Base-by-base conservation (phyloP, 35 echinoderm and acorn worm species). In the Patiria miniata region DNA sequence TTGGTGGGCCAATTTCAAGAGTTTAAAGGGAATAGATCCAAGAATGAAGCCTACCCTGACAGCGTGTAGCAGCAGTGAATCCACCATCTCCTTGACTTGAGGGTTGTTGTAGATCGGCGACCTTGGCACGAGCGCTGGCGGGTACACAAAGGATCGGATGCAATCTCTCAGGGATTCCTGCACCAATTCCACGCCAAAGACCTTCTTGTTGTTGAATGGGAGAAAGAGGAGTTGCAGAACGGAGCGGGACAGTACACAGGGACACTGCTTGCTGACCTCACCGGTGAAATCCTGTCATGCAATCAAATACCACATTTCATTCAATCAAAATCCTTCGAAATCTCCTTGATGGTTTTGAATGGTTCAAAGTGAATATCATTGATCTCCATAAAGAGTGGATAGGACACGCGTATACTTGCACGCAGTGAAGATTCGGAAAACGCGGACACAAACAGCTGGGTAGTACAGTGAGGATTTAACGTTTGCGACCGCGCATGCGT, bases 211-310 rank as follows among this genome's bases (percentile, higher is more conserved):
- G 80, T 94, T 94, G 17, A 86, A 86, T 21, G 95, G 95, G 16
- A 91, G 80, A 52, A 97, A 94, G 51, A 94, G 90, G 42, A 91
- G 80, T 51, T 97, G 95, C 17, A 97, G 83, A 3, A 97, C 83
- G 5, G 95, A 94, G 2, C 95, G 42, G 33, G 95, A 97, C 18
- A 94, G 86, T 8, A 93, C 86, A 52, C 95, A 97, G 15, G 95
- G 91, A 81, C 95, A 93, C 38, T 91, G 86, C 23, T 90, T 93
- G 86, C 95, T 97, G 73, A 97, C 94, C 28, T 94, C 89, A 29
- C 80, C 86, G 59, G 94, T 86, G 81, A 94, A 94, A 89, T 97
- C 95, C 95, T 97, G 54, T 29, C 32, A 69, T 28, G 34, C 42
- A 47, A 47, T 47, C 42, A 47, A 47, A 12, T 6, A 47, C 4